These are phyloP conservation scores for Sarcophaga peregrina DNA, from an alignment of 1,140 invertebrate genomes.

Conservation along the genomic window DNA sequence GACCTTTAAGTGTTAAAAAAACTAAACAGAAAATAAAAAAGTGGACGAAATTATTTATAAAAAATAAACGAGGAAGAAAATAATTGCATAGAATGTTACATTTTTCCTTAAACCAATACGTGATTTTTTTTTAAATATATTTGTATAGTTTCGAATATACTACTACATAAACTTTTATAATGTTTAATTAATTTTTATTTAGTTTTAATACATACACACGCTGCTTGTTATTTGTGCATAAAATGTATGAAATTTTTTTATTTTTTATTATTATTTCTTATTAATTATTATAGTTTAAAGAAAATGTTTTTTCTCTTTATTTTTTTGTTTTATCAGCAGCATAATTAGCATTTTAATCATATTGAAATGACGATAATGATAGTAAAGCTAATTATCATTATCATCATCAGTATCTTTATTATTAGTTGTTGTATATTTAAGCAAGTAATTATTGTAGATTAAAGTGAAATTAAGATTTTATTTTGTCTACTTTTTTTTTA, in stretches of 20 bases:
- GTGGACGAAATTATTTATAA: too few relatives aligned
- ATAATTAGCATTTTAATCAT: neutral
- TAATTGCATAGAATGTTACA: neutral
- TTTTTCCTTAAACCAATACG: neutral
- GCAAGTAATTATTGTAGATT: conserved; percentile 23
- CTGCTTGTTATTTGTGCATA: conserved; percentile 5
- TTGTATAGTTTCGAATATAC: neutral
- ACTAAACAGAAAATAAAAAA: too few relatives aligned
- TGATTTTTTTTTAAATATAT: neutral
- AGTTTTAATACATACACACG: too few relatives aligned
- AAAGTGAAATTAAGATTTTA: conserved; percentile 22
- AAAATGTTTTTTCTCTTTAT: neutral
- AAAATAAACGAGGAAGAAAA: too few relatives aligned
- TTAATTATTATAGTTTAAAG: too few relatives aligned
- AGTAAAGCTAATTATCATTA: neutral
- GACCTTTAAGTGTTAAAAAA: too few relatives aligned
- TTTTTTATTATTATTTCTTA: too few relatives aligned
- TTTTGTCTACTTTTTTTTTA: neutral
- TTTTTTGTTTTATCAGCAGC: neutral
- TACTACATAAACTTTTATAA: too few relatives aligned
- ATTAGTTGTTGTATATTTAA: neutral
- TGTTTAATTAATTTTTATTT: too few relatives aligned
- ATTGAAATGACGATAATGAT: neutral
- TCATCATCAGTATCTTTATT: neutral
- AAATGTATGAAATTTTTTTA: neutral